Percentiles rank a stretch among this genome's conserved stretches.
phyloP scores from a whole-genome alignment of 2,113 vertebrate genomes.

The Calonectris borealis region DNA sequence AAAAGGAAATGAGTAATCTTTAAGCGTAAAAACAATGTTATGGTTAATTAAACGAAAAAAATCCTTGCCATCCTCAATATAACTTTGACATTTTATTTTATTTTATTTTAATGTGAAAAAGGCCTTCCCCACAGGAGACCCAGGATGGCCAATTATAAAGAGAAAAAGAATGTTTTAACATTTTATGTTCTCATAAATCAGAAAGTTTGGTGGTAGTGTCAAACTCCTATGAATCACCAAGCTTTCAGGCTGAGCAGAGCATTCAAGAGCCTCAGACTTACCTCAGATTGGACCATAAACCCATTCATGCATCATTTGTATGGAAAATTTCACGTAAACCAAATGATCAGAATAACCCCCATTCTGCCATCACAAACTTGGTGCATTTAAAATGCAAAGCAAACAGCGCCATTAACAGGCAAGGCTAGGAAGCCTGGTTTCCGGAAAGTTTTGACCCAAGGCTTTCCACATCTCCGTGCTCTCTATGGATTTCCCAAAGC shows the following conservation, averaged over 20 bases:
- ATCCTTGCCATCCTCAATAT: neutral
- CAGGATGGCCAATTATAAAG: neutral
- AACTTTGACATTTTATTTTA: neutral
- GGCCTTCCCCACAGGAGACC: neutral
- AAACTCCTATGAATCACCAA: neutral
- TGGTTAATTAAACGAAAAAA: slow-evolving; percentile 18
- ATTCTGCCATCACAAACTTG: neutral
- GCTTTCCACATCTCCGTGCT: neutral
- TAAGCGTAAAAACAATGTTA: neutral
- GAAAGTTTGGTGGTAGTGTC: neutral
- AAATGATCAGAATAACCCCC: neutral
- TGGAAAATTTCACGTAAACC: neutral
- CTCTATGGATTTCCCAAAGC: neutral
- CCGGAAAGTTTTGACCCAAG: neutral
- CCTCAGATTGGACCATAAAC: neutral
- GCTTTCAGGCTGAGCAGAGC: neutral
- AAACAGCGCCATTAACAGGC: neutral
- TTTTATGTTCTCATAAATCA: slow-evolving; percentile 17
- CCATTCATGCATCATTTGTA: neutral
- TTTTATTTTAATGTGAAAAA: slow-evolving; percentile 21
- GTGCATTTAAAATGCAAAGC: neutral
- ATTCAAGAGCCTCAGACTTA: neutral
- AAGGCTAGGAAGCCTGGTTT: neutral
- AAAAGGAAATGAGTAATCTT: neutral
- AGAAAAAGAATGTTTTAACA: neutral